Base-by-base conservation (phyloP, 1,140 invertebrate species). In the Saccostrea glomerata region DNA sequence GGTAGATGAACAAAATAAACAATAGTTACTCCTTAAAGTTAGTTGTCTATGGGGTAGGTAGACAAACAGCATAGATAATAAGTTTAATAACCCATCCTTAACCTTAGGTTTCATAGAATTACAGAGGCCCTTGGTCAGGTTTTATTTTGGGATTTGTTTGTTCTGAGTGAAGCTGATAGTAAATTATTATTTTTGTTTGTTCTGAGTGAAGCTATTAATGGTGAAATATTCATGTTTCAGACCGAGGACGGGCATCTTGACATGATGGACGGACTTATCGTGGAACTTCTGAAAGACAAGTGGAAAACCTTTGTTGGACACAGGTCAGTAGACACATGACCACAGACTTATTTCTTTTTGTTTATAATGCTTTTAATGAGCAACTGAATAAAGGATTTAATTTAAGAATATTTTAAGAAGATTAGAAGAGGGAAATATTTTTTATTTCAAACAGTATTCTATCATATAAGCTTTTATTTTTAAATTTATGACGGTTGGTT, bases 261-360 rank as follows among this genome's bases (percentile, higher is more conserved):
- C 93, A 96, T 99, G 89, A 96, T 99, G 96, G 98, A 99, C 94
- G 99, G 99, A 0, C 96, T 99, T 85, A 95, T 99, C 30, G 97
- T 99, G 7, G 98, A 99, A 94, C 96, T 99, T 12, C 94, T 99
- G 12, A 97, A 99, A 94, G 98, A 98, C 0, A 99, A 99, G 96
- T 99, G 99, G 99, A 98, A 99, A 92, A 98, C 98, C 0, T 99
- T 99, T 95, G 98, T 98, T 1, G 98, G 98, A 95, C 98, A 97
- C 87, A 96, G 96, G 97, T 97, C 95, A 90, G 87, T 86, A 82
- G 84, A 85, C n/a, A 54, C n/a, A n/a, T 47, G 9, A 47, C 23
- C 15, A 36, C 17, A 20, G 58, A 20, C 5, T 47, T 63, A 17
- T 6, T 20, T 15, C n/a, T 63, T 20, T n/a, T 0, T 63, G 58